Conservation (phyloP, 1,140 invertebrate genomes). For the roundworm (Caenorhabditis elegans) region WBcel235 BX284606.5:16826501-16827000, state of each 20-base stretch:
- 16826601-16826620: background rate
- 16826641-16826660: background rate
- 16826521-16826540: background rate
- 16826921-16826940: background rate
- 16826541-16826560: conserved; percentile 10
- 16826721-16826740: conserved; percentile 24
- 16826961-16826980: background rate
- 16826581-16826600: background rate
- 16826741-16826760: background rate
- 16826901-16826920: no score
- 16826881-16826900: background rate
- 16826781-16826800: no score
- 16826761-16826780: background rate
- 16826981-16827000: background rate
- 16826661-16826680: background rate
- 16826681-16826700: background rate
- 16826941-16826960: conserved; percentile 21
- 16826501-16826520: no score
- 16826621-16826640: background rate
- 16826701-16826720: conserved; percentile 28
- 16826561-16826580: background rate
- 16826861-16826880: conserved; percentile 30
- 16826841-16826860: background rate
- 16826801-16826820: background rate
- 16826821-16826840: background rate